Evolutionary conservation across 1,140 invertebrate species (phyloP), one percentile per base, ranked within the genome.

Genomic region (Euschistus heros): DNA sequence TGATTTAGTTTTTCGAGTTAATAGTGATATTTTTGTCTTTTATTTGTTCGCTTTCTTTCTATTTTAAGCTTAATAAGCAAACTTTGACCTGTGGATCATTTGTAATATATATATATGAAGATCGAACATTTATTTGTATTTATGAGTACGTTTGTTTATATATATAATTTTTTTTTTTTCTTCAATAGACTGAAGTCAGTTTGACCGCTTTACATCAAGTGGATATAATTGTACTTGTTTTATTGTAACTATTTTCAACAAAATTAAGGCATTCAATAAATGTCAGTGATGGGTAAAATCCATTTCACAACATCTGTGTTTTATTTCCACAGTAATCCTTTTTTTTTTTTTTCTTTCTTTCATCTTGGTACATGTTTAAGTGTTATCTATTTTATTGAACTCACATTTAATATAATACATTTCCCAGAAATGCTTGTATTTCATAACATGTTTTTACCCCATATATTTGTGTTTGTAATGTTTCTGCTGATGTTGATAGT

Each of bases 161-260:
- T 37, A 37, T 10, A 37, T 37, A 10, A 6, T 10, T 37, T 8
- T 7, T 26, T 54, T 18, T 61, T 61, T 59, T 42, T 18, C 26
- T 18, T 42, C 59, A 61, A 61, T 61, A 61, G 59, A 61, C 59
- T 61, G 59, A 61, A 61, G 59, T 44, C 30, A 37, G 42, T 61
- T n/a, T 61, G 30, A 59, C 30, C 37, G n/a, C 59, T 61, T 37
- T 15, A 26, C 59, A 61, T 42, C 26, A 61, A 57, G 59, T 44
- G 42, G 59, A 61, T 61, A 61, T 30, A 44, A 26, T 61, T 37
- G 17, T 61, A 61, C 6, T 61, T 61, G 59, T 61, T 61, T 61
- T 61, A 61, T 33, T 61, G 59, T 61, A 61, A 61, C 59, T 61
- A 61, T 61, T 61, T 61, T 61, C 42, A 61, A 61, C 59, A 61